Conservation (phyloP, 2,888 invertebrate species). For the Strigamia maritima region DNA sequence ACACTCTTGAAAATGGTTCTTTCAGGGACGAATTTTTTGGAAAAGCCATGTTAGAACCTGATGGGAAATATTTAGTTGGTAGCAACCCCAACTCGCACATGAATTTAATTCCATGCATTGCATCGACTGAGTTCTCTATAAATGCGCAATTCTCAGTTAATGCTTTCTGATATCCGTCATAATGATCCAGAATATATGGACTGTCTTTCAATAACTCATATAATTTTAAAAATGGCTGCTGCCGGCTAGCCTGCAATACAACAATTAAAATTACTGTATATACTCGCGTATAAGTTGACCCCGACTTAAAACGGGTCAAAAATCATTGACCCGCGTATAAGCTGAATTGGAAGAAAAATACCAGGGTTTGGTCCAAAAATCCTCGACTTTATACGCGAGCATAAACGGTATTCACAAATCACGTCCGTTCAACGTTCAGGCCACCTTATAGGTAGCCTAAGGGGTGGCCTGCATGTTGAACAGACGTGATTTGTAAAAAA, state of each 20-base stretch:
- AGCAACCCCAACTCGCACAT: not conserved
- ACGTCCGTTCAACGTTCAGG: too few species aligned
- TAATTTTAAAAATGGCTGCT: not conserved
- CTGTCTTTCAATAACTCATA: not conserved
- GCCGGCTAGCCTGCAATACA: not conserved
- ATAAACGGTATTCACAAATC: too few species aligned
- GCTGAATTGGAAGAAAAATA: too few species aligned
- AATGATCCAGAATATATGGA: not conserved
- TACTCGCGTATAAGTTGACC: too few species aligned
- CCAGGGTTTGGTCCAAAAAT: too few species aligned
- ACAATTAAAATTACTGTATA: too few species aligned
- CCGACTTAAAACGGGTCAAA: too few species aligned
- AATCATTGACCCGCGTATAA: too few species aligned
- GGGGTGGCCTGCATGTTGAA: too few species aligned
- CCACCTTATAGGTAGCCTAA: too few species aligned
- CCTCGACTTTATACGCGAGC: too few species aligned
- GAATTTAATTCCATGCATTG: not conserved
- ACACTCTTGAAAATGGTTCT: not conserved
- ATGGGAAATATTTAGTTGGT: not conserved
- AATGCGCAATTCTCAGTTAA: not conserved
- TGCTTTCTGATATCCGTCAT: not conserved
- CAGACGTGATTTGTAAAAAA: too few species aligned
- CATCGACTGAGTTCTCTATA: not conserved
- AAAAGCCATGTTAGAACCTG: not conserved
- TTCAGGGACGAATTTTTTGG: not conserved